phyloP scores from a whole-genome alignment of 2,888 invertebrate genomes.

The Neocrepidodera transversa region DNA sequence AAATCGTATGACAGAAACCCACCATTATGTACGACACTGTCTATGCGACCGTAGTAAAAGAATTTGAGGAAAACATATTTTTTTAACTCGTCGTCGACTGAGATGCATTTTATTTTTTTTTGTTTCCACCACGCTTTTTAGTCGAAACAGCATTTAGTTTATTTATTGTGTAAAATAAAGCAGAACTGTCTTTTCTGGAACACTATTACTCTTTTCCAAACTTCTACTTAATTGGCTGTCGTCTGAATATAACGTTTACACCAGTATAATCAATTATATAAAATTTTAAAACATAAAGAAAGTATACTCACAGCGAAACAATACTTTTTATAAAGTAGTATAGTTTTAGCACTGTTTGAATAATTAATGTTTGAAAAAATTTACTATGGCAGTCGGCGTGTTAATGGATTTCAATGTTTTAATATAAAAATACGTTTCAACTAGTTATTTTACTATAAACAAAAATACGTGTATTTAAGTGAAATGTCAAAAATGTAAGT shows the following conservation, averaged over 20 bases:
- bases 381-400: too few species aligned
- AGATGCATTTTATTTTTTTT: conserved; percentile 25
- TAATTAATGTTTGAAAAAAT: too few species aligned
- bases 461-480: too few species aligned
- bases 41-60: conserved; percentile 26
- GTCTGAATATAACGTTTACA: neutral
- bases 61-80: conserved; percentile 37
- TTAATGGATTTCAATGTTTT: too few species aligned
- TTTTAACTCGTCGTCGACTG: conserved; percentile 26
- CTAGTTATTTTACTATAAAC: too few species aligned
- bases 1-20: too few species aligned
- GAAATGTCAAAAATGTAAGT: too few species aligned
- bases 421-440: too few species aligned
- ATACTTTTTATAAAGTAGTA: too few species aligned
- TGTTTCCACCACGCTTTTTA: conserved; percentile 25
- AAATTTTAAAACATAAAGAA: neutral
- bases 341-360: too few species aligned
- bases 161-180: conserved; percentile 33
- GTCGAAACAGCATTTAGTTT: conserved; percentile 25
- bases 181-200: conserved; percentile 23
- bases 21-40: neutral
- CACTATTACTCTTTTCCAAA: conserved; percentile 19
- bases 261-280: neutral
- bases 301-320: too few species aligned
- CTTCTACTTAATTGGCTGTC: conserved; percentile 14